Conservation (phyloP, 2,888 invertebrate genomes). For the Heliothis peltigera region DNA sequence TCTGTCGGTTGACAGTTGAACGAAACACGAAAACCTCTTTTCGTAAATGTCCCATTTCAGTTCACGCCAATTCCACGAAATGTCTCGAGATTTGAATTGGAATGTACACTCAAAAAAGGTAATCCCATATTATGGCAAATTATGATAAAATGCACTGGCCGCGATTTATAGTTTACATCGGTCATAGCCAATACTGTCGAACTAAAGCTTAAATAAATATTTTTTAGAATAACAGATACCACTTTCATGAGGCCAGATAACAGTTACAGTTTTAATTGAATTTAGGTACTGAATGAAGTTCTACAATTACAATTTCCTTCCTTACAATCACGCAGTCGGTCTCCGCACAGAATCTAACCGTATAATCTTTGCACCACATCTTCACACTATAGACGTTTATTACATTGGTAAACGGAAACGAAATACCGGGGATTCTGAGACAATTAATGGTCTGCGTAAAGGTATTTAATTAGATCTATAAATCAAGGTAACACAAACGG, state of each 20-base stretch:
- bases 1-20: conserved; percentile 52
- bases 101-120: too few species aligned
- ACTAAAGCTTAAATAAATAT: too few species aligned
- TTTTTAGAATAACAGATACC: too few species aligned
- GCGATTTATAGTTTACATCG: too few species aligned
- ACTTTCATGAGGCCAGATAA: too few species aligned
- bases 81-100: conserved; percentile 11
- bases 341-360: neutral
- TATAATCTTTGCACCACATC: conserved; percentile 27
- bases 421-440: conserved; percentile 72
- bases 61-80: conserved; percentile 41
- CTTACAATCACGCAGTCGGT: neutral
- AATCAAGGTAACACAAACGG: conserved; percentile 76
- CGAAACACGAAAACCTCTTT: conserved; percentile 34
- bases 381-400: conserved; percentile 47
- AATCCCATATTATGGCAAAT: too few species aligned
- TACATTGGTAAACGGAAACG: conserved; percentile 62
- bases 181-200: too few species aligned
- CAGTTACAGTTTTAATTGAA: too few species aligned
- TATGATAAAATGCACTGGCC: too few species aligned
- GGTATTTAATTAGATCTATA: conserved; percentile 84
- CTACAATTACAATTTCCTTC: too few species aligned
- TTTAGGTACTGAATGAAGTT: too few species aligned
- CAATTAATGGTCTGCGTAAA: conserved; percentile 80
- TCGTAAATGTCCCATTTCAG: conserved; percentile 35